phyloP scores from a whole-genome alignment of 2,113 vertebrate genomes.

The Poeciliopsis retropinna region DNA sequence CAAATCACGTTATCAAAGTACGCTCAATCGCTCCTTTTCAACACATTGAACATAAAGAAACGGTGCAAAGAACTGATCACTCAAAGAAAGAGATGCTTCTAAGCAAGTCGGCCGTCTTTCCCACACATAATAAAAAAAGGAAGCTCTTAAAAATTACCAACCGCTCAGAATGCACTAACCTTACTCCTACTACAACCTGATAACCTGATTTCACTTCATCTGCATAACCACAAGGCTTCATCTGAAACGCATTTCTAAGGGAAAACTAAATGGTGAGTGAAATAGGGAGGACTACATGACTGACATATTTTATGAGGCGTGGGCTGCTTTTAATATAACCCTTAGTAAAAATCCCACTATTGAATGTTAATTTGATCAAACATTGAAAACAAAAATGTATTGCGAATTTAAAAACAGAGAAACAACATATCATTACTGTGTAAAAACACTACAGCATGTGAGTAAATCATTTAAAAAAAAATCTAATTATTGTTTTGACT shows the following conservation, averaged over 20 bases:
- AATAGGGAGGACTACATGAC: background rate
- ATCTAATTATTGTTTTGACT: background rate
- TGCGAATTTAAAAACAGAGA: background rate
- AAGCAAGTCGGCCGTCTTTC: conserved; percentile 27
- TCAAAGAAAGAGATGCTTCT: conserved; percentile 21
- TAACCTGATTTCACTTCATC: background rate
- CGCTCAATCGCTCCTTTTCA: background rate
- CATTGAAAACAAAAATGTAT: background rate
- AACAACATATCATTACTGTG: too few species aligned
- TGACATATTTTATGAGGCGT: too few species aligned
- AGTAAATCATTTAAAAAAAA: background rate
- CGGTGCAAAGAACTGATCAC: background rate
- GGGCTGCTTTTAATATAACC: background rate
- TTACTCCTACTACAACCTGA: conserved; percentile 12
- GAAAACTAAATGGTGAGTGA: background rate
- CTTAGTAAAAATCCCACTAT: background rate
- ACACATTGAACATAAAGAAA: background rate
- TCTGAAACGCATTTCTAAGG: background rate
- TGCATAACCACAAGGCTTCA: background rate
- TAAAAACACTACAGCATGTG: background rate
- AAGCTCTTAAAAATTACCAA: conserved; percentile 14
- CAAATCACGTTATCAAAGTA: background rate
- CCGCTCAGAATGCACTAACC: conserved; percentile 8
- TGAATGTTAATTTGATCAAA: background rate
- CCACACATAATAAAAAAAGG: conserved; percentile 13